These are phyloP conservation scores for Psylliodes chrysocephalus DNA, from an alignment of 2,888 invertebrate species.

Conservation along the genomic window DNA sequence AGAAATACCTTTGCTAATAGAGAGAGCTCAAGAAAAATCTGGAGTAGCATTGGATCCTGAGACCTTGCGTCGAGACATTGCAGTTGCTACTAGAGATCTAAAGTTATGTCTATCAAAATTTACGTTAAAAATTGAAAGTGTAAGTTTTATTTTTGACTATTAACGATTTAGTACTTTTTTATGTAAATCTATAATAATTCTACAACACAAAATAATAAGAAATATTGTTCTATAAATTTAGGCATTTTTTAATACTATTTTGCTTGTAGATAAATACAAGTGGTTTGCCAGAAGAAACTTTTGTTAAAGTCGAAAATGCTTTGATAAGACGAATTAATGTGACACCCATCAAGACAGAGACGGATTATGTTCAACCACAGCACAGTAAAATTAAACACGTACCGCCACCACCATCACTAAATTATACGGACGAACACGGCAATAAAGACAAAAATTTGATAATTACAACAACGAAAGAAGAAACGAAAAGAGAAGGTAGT, in stretches of 20 bases:
- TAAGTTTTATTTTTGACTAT: no score
- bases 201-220: no score
- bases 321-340: constrained; percentile 35
- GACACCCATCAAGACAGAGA: constrained; percentile 34
- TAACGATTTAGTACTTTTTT: no score
- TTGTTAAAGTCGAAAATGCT: constrained; percentile 34
- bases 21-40: constrained; percentile 39
- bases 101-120: constrained; percentile 45
- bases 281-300: constrained; percentile 33
- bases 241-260: no score
- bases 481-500: neutral
- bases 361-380: constrained; percentile 37
- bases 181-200: no score
- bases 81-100: constrained; percentile 50
- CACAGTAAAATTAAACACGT: constrained; percentile 4
- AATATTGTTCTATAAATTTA: no score
- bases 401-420: neutral
- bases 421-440: constrained; percentile 4
- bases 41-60: constrained; percentile 39
- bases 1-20: constrained; percentile 49
- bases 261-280: constrained; percentile 39
- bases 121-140: constrained; percentile 39
- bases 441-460: constrained; percentile 6
- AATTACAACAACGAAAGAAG: neutral
- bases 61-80: constrained; percentile 41